Evolutionary conservation across 2,888 invertebrate species (phyloP), one percentile per base, ranked within the genome.

Genomic region (Tryphoninae sp.): DNA sequence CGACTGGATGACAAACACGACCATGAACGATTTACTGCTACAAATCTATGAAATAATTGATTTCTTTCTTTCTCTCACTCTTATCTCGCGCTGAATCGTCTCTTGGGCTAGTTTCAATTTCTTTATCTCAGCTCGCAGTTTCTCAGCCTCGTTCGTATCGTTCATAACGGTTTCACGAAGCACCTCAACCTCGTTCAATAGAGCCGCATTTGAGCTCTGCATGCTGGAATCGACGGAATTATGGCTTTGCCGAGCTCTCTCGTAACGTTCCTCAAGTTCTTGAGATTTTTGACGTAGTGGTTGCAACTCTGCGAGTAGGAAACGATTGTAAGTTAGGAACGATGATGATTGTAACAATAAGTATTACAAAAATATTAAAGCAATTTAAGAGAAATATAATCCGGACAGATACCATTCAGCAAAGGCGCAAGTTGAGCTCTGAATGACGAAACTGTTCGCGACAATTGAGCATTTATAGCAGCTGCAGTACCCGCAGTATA

Each of bases 281-380:
- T 95, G 94, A 67, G 93, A 94, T 86, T 94, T 94, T 84, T 96
- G 94, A 84, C 96, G 93, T 72, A 96, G 91, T 1, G 94, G 95
- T 87, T 96, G 94, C 71, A 96, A 92, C 58, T 90, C 90, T 91
- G 40, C n/a, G 49, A 55, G 2, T 72, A 11, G n/a, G 40, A 51
- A 49, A 71, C 13, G 4, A 8, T 33, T 19, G 42, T 4, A 53
- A 3, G 58, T n/a, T 53, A 58, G 51, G 0, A 73, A 74, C 53
- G 23, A 64, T 49, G 0, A 33, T 55, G 4, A 7, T 45, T 6
- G 9, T 11, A 16, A 8, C 1, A 45, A 8, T 11, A 49, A 45
- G 59, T 13, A 11, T 42, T 3, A 64, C 23, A 22, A 13, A 61
- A 42, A 4, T 42, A 64, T 13, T 26, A 53, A n/a, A 45, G 6